Base-by-base conservation (phyloP, 2,888 invertebrate species). In the Cheilosia vulpina region DNA sequence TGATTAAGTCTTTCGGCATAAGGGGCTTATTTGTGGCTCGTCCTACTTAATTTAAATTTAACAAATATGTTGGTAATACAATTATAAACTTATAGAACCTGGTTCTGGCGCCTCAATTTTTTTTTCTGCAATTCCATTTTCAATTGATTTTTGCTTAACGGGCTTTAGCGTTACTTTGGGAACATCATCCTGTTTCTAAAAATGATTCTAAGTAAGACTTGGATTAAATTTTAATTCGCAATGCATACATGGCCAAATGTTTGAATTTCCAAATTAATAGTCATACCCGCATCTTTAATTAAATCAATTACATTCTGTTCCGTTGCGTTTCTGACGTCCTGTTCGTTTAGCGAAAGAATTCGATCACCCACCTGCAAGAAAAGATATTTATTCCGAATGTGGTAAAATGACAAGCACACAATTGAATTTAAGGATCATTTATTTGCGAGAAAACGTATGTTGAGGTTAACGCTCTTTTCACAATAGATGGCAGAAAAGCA, bases 221-320 rank as follows among this genome's bases (percentile, higher is more conserved):
- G 11, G 38, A 13, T 38, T 38, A 38, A 38, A 38, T 38, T 13
- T 4, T 4, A 38, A 38, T 38, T 13, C 13, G 13, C 13, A 38
- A 38, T 38, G 62, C 62, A 76, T 87, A 88, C 90, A 88, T 90
- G 90, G 55, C 89, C 91, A 71, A 94, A 92, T 87, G 94, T 94
- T 93, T 99, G 99, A 57, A 99, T 96, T 47, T 98, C 95, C 90
- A 99, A 96, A 41, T 95, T 94, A 87, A 99, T 98, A 66, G 96
- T 96, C 91, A 96, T 97, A 24, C 96, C 95, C 19, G 99, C 96
- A 69, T 96, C 96, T 91, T 97, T 96, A 90, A 99, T 99, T 11
- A 98, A 96, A 92, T 98, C 96, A 13, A 99, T 98, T 1, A 99
- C 99, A 88, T 96, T 94, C 90, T 98, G 98, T 90, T 99, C 99